Evolutionary conservation across 2,888 invertebrate species (phyloP), one percentile per base, ranked within the genome.

Genomic region (Geotrupes spiniger): DNA sequence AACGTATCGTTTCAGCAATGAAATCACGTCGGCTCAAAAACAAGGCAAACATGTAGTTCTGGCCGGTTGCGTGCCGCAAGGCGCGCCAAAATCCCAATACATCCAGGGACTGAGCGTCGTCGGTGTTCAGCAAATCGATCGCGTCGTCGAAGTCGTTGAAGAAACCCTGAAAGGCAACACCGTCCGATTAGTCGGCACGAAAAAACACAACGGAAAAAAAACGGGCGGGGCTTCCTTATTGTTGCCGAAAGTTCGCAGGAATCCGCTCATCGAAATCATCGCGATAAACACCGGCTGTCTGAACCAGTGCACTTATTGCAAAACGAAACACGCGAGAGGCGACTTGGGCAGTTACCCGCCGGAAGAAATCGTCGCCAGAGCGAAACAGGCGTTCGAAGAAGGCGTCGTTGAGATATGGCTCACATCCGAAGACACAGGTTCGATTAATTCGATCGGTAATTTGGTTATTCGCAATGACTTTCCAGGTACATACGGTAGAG

Each of bases 261-360:
- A 99, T 74, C 94, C 95, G 0, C 77, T 98, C 0, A 89, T 99
- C 49, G 99, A 99, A 78, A 99, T 99, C 46, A 95, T 97, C 49
- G 86, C 96, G 0, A 92, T 97, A 37, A 96, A 93, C 70, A 93
- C 95, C 0, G 96, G 96, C 0, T 99, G 99, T 63, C 76, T 99
- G 2, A 99, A 99, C 75, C 94, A 96, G 65, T 99, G 99, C 71
- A 97, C 98, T 0, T 99, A 99, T 67, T 99, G 98, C 69, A 99
- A 98, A 74, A 98, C 97, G 0, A 97, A 96, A 68, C 95, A 96
- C 71, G 98, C 98, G 0, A 74, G 99, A 40, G 99, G 99, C 0
- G 93, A 97, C 67, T 73, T 99, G n/a, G 95, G 92, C 0, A 96
- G 95, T 67, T 97, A 97, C 70, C 83, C 85, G 0, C 88, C 92